Percentiles rank a stretch among this genome's conserved stretches.
Conservation (phyloP, 2,797 vertebrate species). For the Coregonus sp. region DNA sequence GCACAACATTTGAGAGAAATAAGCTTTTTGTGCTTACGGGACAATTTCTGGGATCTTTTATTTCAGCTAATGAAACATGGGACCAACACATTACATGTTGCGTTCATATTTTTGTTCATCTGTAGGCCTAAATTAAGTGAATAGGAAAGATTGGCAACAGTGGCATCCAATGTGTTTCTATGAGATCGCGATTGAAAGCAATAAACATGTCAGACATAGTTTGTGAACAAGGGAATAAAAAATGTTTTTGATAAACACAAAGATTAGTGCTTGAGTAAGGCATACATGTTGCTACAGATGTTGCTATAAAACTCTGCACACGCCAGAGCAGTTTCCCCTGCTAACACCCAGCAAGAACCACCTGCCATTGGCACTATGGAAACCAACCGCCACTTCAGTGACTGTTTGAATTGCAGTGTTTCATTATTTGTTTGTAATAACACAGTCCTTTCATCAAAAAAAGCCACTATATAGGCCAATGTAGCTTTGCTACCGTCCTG, state of each 20-base stretch:
- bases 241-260: neutral
- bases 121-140: too few relatives aligned
- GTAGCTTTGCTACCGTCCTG: neutral
- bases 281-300: too few relatives aligned
- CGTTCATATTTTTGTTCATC: too few relatives aligned
- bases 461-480: neutral
- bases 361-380: neutral
- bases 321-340: neutral
- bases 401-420: constrained; percentile 11
- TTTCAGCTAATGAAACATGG: too few relatives aligned
- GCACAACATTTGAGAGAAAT: too few relatives aligned
- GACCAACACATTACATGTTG: too few relatives aligned
- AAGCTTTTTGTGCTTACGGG: too few relatives aligned
- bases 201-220: neutral
- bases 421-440: neutral
- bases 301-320: neutral
- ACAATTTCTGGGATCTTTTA: too few relatives aligned
- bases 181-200: too few relatives aligned
- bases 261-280: neutral
- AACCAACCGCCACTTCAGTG: neutral
- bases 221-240: neutral
- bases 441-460: neutral
- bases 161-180: too few relatives aligned
- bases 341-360: neutral
- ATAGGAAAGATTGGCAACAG: too few relatives aligned